Evolutionary conservation across 2,113 vertebrate species (phyloP), one percentile per base, ranked within the genome.

Genomic region (Myrmecophaga tridactyla): DNA sequence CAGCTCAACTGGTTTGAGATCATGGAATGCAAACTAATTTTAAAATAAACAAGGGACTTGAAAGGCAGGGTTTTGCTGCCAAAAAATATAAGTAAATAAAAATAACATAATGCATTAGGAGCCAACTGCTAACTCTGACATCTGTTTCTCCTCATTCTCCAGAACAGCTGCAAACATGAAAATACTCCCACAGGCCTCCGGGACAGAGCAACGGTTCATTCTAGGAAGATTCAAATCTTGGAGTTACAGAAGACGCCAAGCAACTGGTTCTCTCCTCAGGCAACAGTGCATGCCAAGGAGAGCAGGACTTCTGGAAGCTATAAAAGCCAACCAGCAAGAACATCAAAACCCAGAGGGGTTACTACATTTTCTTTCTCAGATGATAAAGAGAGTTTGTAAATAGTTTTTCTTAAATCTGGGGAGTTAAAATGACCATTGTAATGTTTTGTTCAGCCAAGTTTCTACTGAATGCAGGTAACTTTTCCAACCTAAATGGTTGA

Each of bases 161-260:
- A 77, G 51, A 92, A 92, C 76, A 97, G 89, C 92, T 94, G 94
- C 84, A 92, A 95, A 86, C 69, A 58, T 95, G 78, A 89, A 92
- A 96, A 90, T 75, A 86, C 43, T 63, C 65, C 29, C 36, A 21
- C 53, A 81, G 65, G 17, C 51, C 58, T 97, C 53, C 89, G 69
- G 70, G 58, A 96, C 29, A 25, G 29, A 95, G 25, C 56, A 65
- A 51, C 5, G 8, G 11, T 78, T 83, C 36, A 43, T 36, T 90
- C 48, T 14, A 51, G 53, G 73, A 75, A 92, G 39, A 76, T n/a
- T 39, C 70, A 91, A 78, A 94, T 27, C 14, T 78, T 76, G 51
- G 95, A 81, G 25, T 89, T 91, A 86, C 27, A 80, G 34, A 72
- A 86, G 78, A 72, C 15, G 48, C 20, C 27, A 60, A 34, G 13